These are phyloP conservation scores for Hirundo rustica DNA, from an alignment of 2,797 vertebrate species.

Conservation along the genomic window DNA sequence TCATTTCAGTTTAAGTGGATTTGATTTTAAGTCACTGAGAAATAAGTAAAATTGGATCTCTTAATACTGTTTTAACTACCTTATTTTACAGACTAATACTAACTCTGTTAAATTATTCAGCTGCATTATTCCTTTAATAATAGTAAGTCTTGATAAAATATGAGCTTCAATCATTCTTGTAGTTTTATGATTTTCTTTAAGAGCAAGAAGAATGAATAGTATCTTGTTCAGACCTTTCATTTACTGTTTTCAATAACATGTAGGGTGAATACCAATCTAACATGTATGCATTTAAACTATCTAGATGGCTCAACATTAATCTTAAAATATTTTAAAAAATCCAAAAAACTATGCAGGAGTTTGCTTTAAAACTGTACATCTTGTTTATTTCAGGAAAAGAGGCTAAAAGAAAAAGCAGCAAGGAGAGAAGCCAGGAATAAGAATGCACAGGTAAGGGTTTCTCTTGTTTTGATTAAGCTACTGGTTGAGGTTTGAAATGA, in stretches of 20 bases:
- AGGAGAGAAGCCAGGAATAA: conserved; percentile 76
- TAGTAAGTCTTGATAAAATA: neutral
- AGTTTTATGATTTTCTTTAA: neutral
- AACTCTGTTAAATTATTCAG: neutral
- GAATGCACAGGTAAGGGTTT: conserved; percentile 70
- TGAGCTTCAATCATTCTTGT: neutral
- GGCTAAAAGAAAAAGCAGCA: conserved; percentile 79
- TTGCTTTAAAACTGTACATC: conserved; percentile 21
- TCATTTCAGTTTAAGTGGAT: neutral
- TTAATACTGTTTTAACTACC: neutral
- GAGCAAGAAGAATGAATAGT: neutral
- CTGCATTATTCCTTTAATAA: neutral
- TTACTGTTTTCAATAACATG: neutral
- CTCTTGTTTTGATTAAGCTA: neutral
- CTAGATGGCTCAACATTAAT: neutral
- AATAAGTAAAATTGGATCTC: neutral
- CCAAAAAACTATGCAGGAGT: neutral
- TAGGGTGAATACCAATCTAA: neutral
- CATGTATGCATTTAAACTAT: neutral
- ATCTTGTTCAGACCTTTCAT: neutral
- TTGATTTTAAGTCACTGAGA: neutral
- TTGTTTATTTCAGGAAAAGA: conserved; percentile 74
- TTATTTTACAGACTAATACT: neutral
- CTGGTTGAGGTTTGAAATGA: neutral
- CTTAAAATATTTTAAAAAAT: neutral